Base-by-base conservation (phyloP, 2,888 invertebrate species). In the Operophtera brumata region DNA sequence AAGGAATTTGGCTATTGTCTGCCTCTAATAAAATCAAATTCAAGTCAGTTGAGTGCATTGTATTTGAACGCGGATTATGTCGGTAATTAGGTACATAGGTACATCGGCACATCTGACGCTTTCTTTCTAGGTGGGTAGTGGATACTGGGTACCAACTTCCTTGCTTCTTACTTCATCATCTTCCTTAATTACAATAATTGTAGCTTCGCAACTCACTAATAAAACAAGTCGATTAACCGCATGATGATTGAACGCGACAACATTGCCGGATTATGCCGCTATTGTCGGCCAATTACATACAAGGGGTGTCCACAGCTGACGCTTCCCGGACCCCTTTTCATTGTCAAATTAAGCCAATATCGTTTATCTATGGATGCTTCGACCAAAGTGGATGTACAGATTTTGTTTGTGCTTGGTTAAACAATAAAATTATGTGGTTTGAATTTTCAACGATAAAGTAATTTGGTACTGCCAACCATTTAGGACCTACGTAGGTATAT, bases 171-270 rank as follows among this genome's bases (percentile, higher is more conserved):
- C 20, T 3, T 20, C 4, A 4, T 20, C 20, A 3, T 3, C 2
- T 20, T 20, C 2, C 20, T 20, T 3, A 20, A 4, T 20, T 20
- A 20, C 2, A 4, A 20, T 20, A 20, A 20, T 20, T 20, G 2
- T 20, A 20, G 20, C 20, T 20, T 20, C 20, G 20, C 20, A 20
- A 3, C 20, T 20, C 20, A 20, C 20, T 14, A 40, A 12, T 44
- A 54, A 54, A 62, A 53, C 52, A 65, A 75, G 69, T 80, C 75
- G 77, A 83, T 82, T 78, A 75, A 77, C 77, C 81, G 82, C 69
- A 77, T 80, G 80, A 85, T 77, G 74, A 85, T 83, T 73, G 70
- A 77, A 84, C 77, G 74, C 82, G 86, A 86, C 86, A 86, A 82
- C 80, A 77, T 71, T 71, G 74, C 73, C 74, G 77, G 80, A 84